Evolutionary conservation across 2,797 vertebrate species (phyloP), one percentile per base, ranked within the genome.

Genomic region (Coregonus sp.): DNA sequence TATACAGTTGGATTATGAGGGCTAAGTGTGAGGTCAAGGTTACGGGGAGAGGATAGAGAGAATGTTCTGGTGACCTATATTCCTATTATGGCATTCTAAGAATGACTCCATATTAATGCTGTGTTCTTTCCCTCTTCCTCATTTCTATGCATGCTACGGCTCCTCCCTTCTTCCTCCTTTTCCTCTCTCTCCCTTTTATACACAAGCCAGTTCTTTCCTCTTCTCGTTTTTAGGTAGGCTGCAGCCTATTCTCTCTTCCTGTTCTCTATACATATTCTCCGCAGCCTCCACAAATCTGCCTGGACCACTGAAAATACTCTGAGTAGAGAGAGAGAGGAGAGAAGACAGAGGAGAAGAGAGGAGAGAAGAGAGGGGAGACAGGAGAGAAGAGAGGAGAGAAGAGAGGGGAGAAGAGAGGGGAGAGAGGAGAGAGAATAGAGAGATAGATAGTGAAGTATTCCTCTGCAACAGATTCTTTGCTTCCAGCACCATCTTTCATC

Each of bases 251-350:
- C 69, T 25, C 69, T 16, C 4, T 70, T n/a, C 20, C 50, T 52
- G 51, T 52, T 14, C 51, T 12, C 51, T 52, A 52, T 52, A 6
- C 11, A 3, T 11, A 52, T 12, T 52, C 51, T 33, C 80, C 75
- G 73, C 71, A 79, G 40, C 1, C 0, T 66, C 33, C 74, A 83
- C 75, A 76, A 76, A 81, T 81, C 75, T 68, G 20, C 51, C 59
- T 54, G 18, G 59, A 76, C 47, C 56, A 31, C 1, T 12, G 52
- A 18, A 63, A 33, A 37, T 12, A 15, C 76, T 5, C 68, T 61
- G 68, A 71, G 59, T 20, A 54, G 25, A 7, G 72, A 68, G 51
- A 67, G 37, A 37, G 67, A 18, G 79, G 9, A 25, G 25, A 25
- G 25, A 25, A 25, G 25, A 25, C 25, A 25, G 25, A 25, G 25